Evolutionary conservation across 2,888 invertebrate genomes (phyloP).

Genomic region (Stenurella melanura): DNA sequence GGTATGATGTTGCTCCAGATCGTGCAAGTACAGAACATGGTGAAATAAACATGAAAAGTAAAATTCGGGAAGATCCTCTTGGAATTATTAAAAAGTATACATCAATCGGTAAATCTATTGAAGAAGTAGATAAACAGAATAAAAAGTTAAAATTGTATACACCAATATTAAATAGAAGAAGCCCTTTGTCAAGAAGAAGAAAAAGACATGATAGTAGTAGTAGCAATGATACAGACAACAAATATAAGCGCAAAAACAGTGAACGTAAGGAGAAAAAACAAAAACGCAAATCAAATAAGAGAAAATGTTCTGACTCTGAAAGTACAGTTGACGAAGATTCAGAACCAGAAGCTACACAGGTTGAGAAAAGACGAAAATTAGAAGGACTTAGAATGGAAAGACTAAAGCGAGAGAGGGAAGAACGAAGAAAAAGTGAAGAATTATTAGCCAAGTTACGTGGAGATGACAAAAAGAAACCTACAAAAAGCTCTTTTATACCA

Average conservation of each 20-base stretch:
- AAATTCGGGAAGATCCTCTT: slow-evolving; percentile 84
- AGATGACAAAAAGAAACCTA: slow-evolving; percentile 65
- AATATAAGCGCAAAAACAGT: slow-evolving; percentile 75
- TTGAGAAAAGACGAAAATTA: slow-evolving; percentile 73
- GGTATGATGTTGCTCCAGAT: slow-evolving; percentile 88
- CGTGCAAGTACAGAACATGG: slow-evolving; percentile 74
- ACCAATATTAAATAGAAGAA: slow-evolving; percentile 37
- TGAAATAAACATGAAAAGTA: slow-evolving; percentile 81
- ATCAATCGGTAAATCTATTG: slow-evolving; percentile 44
- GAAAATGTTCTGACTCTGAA: slow-evolving; percentile 40
- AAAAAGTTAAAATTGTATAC: slow-evolving; percentile 57
- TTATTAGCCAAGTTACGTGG: slow-evolving; percentile 83
- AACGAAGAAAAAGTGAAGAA: slow-evolving; percentile 82
- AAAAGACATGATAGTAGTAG: slow-evolving; percentile 34
- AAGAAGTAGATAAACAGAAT: slow-evolving; percentile 47
- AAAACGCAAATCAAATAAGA: slow-evolving; percentile 66
- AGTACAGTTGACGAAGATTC: slow-evolving; percentile 52
- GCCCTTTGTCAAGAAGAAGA: background rate
- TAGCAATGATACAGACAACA: slow-evolving; percentile 32
- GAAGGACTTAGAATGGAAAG: slow-evolving; percentile 85
- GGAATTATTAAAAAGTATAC: slow-evolving; percentile 80
- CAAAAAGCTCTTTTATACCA: slow-evolving; percentile 63
- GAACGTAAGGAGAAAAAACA: slow-evolving; percentile 63
- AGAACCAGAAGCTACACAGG: slow-evolving; percentile 52
- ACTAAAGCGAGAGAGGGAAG: slow-evolving; percentile 86